Evolutionary conservation across 1,140 invertebrate species (phyloP), one percentile per base, ranked within the genome.

Genomic region (Bombus impatiens): DNA sequence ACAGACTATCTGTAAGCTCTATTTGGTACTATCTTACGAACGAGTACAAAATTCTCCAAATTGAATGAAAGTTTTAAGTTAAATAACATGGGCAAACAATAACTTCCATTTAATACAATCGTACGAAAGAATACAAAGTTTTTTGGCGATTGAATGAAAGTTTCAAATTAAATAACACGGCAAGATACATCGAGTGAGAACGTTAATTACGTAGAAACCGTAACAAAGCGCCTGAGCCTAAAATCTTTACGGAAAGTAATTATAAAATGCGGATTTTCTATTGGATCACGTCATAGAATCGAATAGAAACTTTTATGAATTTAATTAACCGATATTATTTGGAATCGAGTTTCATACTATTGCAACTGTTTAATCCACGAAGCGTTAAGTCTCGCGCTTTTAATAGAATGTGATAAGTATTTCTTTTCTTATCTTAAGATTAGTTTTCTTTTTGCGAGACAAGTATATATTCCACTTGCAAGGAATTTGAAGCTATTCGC

Each of bases 251-350:
- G 22, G 37, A 71, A 70, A 78, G 12, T 32, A 15, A 1, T 44
- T 37, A 18, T 25, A 42, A 59, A 44, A 22, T 3, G n/a, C 22
- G 13, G n/a, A 8, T 82, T 44, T 5, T 82, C n/a, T 22, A 75
- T 0, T 12, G 3, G 44, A 78, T 68, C 75, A 42, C 67, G 44
- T 79, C 82, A 70, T 32, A 62, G 32, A 53, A 37, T 37, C 37
- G 53, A 80, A 80, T 80, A 72, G 77, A 74, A 85, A 74, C 57
- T 44, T 44, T 28, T 37, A 59, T 62, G 68, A 53, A 79, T 84
- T 47, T 74, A 59, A 74, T 80, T 79, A 71, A 62, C 65, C 76
- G 67, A 62, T 76, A 79, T 84, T 72, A 80, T 65, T 74, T 68
- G 25, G 12, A 72, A 74, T 72, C 53, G 53, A 25, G 32, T 85